Evolutionary conservation across 2,113 vertebrate species (phyloP), one percentile per base, ranked within the genome.

Genomic region (Desmodus rotundus): DNA sequence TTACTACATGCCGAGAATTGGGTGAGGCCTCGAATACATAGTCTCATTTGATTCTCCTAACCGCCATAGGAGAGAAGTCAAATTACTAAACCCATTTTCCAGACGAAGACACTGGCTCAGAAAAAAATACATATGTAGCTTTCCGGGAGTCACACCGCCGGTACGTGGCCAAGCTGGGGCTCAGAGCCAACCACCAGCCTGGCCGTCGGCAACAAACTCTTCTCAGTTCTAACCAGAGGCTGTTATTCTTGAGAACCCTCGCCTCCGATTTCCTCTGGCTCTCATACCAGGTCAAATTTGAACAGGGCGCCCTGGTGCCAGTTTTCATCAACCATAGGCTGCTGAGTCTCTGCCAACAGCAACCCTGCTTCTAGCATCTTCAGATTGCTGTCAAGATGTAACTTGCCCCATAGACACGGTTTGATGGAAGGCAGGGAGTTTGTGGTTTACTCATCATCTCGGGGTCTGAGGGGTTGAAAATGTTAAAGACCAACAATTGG

Each of bases 371-470:
- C 36, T 36, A 28, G 65, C 72, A 58, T 77, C 76, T 94, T 93
- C 77, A 92, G 38, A 67, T 31, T 68, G 58, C 52, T 73, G 20
- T 88, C 95, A 70, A 41, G 96, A 89, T 41, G 9, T 16, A 88
- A 93, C 97, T 94, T 74, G 96, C 54, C 50, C 67, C 47, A n/a
- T 22, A 43, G 83, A 89, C 38, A 52, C 45, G 31, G 67, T 61
- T 84, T 81, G 63, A 45, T 13, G 43, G 38, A 78, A 70, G 70
- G 90, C 85, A 93, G 43, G 54, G 81, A 78, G 84, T 92, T 85
- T 78, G 85, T 89, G 91, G 92, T 94, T 83, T 77, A 91, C 93
- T 90, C 73, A 70, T 92, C 76, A 67, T 87, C 56, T 83, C 11
- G 0, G 58, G 36, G 38, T 65, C 72, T 26, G 41, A 86, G 84